Evolutionary conservation across 2,888 invertebrate genomes (phyloP).

Genomic region (Noctua comes): DNA sequence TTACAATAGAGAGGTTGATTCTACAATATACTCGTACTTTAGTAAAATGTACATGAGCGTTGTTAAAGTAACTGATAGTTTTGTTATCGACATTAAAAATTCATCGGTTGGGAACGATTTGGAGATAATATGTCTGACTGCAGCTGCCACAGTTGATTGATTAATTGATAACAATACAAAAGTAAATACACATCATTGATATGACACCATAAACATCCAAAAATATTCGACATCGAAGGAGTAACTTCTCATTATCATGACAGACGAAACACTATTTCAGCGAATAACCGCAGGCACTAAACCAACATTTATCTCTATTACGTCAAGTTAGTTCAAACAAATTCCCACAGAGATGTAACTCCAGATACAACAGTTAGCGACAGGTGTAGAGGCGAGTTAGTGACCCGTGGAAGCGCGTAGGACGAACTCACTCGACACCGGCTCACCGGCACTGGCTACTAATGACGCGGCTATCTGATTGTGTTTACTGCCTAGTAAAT

Average conservation of each 20-base stretch:
- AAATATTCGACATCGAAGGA: neutral
- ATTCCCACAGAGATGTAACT: slow-evolving; percentile 45
- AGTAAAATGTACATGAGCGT: neutral
- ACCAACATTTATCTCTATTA: slow-evolving; percentile 33
- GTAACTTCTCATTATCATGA: slow-evolving; percentile 7
- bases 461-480: slow-evolving; percentile 55
- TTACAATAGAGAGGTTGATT: neutral
- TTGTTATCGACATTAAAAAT: neutral
- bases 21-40: neutral
- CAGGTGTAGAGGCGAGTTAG: slow-evolving; percentile 51
- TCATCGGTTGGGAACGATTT: neutral
- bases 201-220: neutral
- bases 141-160: neutral
- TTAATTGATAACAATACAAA: neutral
- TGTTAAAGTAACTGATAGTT: neutral
- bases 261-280: slow-evolving; percentile 21
- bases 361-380: slow-evolving; percentile 37
- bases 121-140: neutral
- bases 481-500: slow-evolving; percentile 55
- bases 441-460: slow-evolving; percentile 30
- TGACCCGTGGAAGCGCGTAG: slow-evolving; percentile 53
- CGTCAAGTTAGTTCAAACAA: slow-evolving; percentile 34
- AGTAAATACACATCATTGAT: neutral
- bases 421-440: slow-evolving; percentile 35
- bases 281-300: slow-evolving; percentile 4